A percentile compares a stretch with the other conserved stretches of the same genome.
These are phyloP conservation scores for Falco biarmicus DNA, from an alignment of 2,797 vertebrate species.

Conservation along the genomic window DNA sequence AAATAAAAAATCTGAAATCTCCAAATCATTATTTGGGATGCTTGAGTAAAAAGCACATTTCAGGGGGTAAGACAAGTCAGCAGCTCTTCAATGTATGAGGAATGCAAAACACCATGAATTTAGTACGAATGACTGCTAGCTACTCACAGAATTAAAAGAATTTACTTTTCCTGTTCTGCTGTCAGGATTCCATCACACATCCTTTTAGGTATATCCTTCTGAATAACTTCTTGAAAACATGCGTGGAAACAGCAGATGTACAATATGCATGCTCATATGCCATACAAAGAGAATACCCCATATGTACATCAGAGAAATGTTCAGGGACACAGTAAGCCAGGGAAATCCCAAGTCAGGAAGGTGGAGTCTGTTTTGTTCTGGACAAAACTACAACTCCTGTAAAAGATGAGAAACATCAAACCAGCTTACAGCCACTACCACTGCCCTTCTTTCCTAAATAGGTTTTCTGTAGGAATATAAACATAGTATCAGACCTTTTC, in stretches of 20 bases:
- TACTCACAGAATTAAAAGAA: not conserved
- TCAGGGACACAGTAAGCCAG: not conserved
- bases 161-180: not conserved
- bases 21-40: not conserved
- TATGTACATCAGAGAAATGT: not conserved
- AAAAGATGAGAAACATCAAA: not conserved
- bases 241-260: not conserved
- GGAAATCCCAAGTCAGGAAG: not conserved
- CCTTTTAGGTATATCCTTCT: not conserved
- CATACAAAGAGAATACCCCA: not conserved
- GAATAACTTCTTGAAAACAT: not conserved
- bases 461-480: not conserved
- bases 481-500: not conserved
- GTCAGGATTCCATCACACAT: not conserved
- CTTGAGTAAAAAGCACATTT: not conserved
- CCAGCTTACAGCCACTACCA: not conserved
- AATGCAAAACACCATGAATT: not conserved
- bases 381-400: not conserved
- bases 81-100: not conserved
- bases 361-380: not conserved
- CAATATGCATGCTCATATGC: not conserved
- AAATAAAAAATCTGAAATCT: not conserved
- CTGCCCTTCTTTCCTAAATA: not conserved
- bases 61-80: not conserved
- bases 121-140: not conserved